phyloP scores from a whole-genome alignment of 2,113 vertebrate genomes.

The Chaetura pelagica region DNA sequence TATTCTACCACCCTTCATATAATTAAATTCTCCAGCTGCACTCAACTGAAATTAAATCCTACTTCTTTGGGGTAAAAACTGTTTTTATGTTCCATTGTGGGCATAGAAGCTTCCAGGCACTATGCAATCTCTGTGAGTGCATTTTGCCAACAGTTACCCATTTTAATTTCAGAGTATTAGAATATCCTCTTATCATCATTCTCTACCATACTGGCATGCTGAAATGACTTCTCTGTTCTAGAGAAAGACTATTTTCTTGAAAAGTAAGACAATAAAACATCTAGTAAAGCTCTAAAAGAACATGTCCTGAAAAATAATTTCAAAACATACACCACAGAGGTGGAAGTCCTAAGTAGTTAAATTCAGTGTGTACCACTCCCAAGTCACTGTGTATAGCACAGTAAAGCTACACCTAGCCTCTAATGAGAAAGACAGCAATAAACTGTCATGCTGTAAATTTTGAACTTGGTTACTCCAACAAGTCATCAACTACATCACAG shows the following conservation, averaged over 20 bases:
- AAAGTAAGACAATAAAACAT: background rate
- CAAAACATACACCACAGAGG: background rate
- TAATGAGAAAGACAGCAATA: background rate
- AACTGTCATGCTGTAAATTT: background rate
- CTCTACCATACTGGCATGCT: background rate
- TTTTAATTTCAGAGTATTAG: background rate
- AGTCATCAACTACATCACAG: background rate
- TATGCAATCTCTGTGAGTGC: background rate
- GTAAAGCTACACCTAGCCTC: background rate
- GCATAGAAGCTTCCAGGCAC: background rate
- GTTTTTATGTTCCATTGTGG: background rate
- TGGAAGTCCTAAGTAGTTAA: background rate
- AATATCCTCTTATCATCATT: fast-evolving
- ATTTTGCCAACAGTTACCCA: background rate
- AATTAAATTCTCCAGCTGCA: background rate
- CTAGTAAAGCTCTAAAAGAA: background rate
- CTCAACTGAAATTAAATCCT: background rate
- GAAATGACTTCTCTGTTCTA: background rate
- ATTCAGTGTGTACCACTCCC: background rate
- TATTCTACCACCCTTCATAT: background rate
- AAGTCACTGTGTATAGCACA: background rate
- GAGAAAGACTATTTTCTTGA: background rate
- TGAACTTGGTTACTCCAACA: background rate
- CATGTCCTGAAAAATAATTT: background rate
- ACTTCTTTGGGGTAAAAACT: background rate